A percentile compares a stretch with the other conserved stretches of the same genome.
These are phyloP conservation scores for Amphimedon queenslandica DNA, from an alignment of 37 sponge, comb jelly and placozoan species.

Conservation along the genomic window DNA sequence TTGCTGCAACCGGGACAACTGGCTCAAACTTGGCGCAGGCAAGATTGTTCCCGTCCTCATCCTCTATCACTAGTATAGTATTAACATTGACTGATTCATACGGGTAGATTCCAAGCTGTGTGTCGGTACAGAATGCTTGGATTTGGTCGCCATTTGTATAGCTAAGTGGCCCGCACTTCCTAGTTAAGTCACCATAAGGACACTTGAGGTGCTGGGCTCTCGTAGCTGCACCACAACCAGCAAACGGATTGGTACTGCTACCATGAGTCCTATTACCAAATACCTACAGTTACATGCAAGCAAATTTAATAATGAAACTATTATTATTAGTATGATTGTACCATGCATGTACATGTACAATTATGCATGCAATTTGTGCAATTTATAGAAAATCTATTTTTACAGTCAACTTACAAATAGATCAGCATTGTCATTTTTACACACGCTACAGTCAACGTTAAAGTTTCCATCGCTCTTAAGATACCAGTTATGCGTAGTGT, in stretches of 20 bases:
- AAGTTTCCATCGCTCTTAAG: constrained; percentile 1
- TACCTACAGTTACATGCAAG: too few relatives aligned
- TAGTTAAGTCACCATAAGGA: constrained; percentile 31
- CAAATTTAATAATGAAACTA: too few relatives aligned
- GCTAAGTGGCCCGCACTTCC: constrained; percentile 51
- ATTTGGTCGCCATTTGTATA: neutral
- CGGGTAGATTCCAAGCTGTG: constrained; percentile 30
- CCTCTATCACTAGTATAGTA: constrained; percentile 13
- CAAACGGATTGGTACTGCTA: too few relatives aligned
- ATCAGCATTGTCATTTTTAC: neutral
- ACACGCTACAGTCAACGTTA: neutral
- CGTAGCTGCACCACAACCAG: too few relatives aligned
- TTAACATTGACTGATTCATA: neutral
- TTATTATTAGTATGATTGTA: too few relatives aligned
- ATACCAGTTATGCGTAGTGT: constrained; percentile 3
- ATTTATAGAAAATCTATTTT: too few relatives aligned
- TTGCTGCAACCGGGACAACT: constrained; percentile 9
- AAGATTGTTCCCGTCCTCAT: constrained; percentile 1
- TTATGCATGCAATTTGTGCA: too few relatives aligned
- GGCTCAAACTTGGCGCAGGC: constrained; percentile 23
- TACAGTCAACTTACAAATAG: too few relatives aligned
- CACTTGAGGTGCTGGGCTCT: constrained; percentile 46
- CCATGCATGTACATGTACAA: too few relatives aligned
- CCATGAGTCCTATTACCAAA: too few relatives aligned
- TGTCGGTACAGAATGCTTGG: constrained; percentile 40